These are phyloP conservation scores for Siniperca chuatsi DNA, from an alignment of 2,113 vertebrate genomes.

Conservation along the genomic window DNA sequence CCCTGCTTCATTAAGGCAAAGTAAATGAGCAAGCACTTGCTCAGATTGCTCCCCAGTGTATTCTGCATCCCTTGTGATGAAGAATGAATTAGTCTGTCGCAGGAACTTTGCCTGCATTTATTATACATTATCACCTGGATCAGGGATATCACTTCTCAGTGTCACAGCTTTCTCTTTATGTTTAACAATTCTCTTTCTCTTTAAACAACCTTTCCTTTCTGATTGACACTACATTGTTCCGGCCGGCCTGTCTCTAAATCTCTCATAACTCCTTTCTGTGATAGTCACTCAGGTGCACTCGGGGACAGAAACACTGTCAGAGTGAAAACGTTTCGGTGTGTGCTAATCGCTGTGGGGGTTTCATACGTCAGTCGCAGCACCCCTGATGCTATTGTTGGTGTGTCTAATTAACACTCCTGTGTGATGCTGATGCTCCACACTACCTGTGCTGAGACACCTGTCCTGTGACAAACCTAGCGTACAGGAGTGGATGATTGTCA, in stretches of 20 bases:
- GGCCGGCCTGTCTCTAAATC: slow-evolving; percentile 20
- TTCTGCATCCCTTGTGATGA: slow-evolving; percentile 70
- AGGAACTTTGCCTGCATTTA: slow-evolving; percentile 72
- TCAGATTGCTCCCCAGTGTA: slow-evolving; percentile 76
- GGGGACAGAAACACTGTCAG: slow-evolving; percentile 44
- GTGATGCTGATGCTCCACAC: slow-evolving; percentile 69
- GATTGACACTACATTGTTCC: slow-evolving; percentile 18
- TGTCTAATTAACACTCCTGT: slow-evolving; percentile 83
- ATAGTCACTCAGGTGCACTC: slow-evolving; percentile 38
- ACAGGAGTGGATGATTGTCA: slow-evolving; percentile 56
- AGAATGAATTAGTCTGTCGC: slow-evolving; percentile 57
- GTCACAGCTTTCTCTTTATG: slow-evolving; percentile 25
- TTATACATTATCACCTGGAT: slow-evolving; percentile 77
- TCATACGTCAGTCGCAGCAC: slow-evolving; percentile 65
- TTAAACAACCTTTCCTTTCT: slow-evolving; percentile 25
- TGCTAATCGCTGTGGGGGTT: slow-evolving; percentile 64
- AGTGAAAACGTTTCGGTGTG: slow-evolving; percentile 56
- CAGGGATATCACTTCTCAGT: slow-evolving; percentile 62
- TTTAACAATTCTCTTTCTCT: slow-evolving; percentile 45
- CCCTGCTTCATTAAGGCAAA: slow-evolving; percentile 75
- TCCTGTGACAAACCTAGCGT: slow-evolving; percentile 57
- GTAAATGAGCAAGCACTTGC: slow-evolving; percentile 72
- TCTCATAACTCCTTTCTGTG: slow-evolving; percentile 22
- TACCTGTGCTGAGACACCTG: slow-evolving; percentile 76
- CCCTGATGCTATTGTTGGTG: slow-evolving; percentile 69